Evolutionary conservation across 1,140 invertebrate species (phyloP), one percentile per base, ranked within the genome.

Genomic region (Battus philenor): DNA sequence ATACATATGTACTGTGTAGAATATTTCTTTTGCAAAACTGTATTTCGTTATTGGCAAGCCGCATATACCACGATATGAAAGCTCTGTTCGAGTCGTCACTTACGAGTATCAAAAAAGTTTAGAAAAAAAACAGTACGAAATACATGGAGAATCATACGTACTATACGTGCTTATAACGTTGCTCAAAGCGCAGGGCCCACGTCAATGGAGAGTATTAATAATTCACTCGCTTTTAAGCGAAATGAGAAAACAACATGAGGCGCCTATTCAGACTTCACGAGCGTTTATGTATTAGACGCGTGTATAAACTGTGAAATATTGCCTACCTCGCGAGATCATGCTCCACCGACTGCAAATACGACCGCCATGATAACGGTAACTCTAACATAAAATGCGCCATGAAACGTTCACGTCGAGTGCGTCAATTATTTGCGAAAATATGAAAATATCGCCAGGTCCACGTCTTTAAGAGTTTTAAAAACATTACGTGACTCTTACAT

Each of bases 371-470:
- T 17, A 39, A 32, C 32, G 31, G 32, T 30, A n/a, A 12, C 27
- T 30, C 16, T 26, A 39, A 12, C 43, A 47, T 44, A 47, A 48
- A 44, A 39, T 36, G 12, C 33, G 18, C 27, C 31, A 9, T 45
- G 39, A 8, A 20, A 17, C 15, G 22, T 41, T 41, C 54, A 31
- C 48, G 44, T 39, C 44, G 52, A 54, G 54, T 38, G 44, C 52
- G 45, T 50, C 50, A 43, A 56, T 68, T 68, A 61, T 68, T 67
- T 54, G 62, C 51, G 63, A 68, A 73, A 65, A 70, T 71, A 71
- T 77, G 69, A 77, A 69, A 77, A 74, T 68, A 68, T 54, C 56
- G 34, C 50, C n/a, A n/a, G n/a, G n/a, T n/a, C 64, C 65, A 69
- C 63, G 63, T 44, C 24, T 27, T 52, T 46, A 52, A 62, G 46